Evolutionary conservation across 2,113 vertebrate genomes (phyloP).

Genomic region (Heterotilapia buettikoferi): DNA sequence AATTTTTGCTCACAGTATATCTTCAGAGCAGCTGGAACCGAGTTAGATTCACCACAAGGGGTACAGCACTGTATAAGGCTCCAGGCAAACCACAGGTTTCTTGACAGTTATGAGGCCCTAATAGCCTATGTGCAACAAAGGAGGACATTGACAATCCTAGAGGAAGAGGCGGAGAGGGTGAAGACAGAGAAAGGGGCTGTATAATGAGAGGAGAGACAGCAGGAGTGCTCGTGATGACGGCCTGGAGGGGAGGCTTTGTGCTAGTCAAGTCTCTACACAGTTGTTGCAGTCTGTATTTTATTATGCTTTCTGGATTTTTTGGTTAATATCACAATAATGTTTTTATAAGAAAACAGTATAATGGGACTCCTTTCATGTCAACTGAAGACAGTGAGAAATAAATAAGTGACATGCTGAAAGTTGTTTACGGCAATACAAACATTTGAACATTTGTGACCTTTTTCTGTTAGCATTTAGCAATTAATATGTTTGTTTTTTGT

Average conservation of each 20-base stretch:
- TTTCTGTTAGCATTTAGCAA: not conserved
- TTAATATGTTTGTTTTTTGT: not conserved
- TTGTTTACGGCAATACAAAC: not conserved
- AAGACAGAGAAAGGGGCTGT: not conserved
- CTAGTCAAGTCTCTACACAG: conserved; percentile 22
- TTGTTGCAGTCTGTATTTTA: not conserved
- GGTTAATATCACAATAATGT: not conserved
- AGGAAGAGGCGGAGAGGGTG: not conserved
- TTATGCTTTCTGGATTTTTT: not conserved
- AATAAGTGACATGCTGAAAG: not conserved
- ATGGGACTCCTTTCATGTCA: not conserved
- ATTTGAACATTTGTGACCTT: not conserved
- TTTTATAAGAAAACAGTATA: not conserved
- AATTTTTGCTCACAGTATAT: not conserved
- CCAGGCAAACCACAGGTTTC: conserved; percentile 42
- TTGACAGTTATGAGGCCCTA: conserved; percentile 43
- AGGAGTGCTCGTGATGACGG: conserved; percentile 26
- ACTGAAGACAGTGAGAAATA: not conserved
- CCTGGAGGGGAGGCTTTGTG: conserved; percentile 15
- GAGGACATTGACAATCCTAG: conserved; percentile 28
- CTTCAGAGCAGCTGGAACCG: conserved; percentile 21
- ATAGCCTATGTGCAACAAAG: conserved; percentile 35
- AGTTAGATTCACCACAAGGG: conserved; percentile 28
- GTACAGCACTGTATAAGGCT: conserved; percentile 22
- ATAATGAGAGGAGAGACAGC: conserved; percentile 56